Evolutionary conservation across 2,888 invertebrate species (phyloP), one percentile per base, ranked within the genome.

Genomic region (Eurois occulta): DNA sequence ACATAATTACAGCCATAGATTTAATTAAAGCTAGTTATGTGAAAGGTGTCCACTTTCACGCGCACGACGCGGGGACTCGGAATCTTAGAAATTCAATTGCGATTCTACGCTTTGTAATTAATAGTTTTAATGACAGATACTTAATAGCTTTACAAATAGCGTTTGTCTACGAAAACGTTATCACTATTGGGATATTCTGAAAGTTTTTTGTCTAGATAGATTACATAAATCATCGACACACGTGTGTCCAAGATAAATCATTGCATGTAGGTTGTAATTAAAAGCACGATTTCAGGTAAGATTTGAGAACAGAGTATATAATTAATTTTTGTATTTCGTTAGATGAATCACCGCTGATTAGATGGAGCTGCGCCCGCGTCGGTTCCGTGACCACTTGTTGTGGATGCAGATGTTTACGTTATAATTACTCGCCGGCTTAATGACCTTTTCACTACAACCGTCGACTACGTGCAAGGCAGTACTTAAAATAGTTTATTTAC

Each of bases 321-420:
- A 96, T 96, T 96, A 96, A 95, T 95, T 95, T 94, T 94, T 91
- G 90, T 92, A 90, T 96, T 95, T 95, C 92, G 92, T 95, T 94
- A 95, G 95, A 96, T 95, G 96, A 95, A 96, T 96, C 95, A 94
- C 94, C 93, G 94, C 94, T 95, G 95, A 95, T 96, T 96, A 95
- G 94, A 92, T 91, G 91, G 89, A 89, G 91, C 85, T 43, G 83
- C 83, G 83, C 90, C 87, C 88, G 68, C 87, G 88, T 89, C 89
- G 92, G 92, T 92, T 90, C 91, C 93, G 92, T 93, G 94, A 93
- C 92, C 91, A 92, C 91, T 91, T 87, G 87, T 88, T 88, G 92
- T 92, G 90, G 92, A 95, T 94, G 95, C 95, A 95, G 95, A 95
- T 96, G 96, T 95, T 95, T 94, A 91, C 86, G 87, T 93, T 94